Percentiles rank a stretch among this genome's conserved stretches.
phyloP scores from a whole-genome alignment of 2,797 vertebrate species.

The Psittacula echo region DNA sequence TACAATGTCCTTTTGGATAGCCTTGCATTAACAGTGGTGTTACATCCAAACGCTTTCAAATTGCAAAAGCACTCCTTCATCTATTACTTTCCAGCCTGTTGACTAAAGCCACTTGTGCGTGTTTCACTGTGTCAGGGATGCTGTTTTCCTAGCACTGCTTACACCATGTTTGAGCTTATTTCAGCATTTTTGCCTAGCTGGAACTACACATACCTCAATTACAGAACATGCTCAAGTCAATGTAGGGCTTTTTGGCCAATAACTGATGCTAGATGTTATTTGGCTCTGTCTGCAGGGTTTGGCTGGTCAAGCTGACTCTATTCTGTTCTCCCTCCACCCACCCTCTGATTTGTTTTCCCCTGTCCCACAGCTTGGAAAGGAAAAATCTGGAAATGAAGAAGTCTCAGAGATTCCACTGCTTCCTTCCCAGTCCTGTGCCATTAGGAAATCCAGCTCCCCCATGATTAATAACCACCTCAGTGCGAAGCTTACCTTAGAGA shows the following conservation, averaged over 20 bases:
- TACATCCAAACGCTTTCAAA: not conserved
- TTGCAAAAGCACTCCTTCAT: not conserved
- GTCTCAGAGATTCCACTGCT: constrained; percentile 15
- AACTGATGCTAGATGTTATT: not conserved
- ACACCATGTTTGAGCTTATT: not conserved
- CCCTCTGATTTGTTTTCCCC: constrained; percentile 12
- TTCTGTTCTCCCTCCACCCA: constrained; percentile 19
- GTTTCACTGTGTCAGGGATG: not conserved
- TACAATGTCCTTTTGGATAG: not conserved
- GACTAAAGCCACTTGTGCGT: not conserved
- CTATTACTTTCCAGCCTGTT: not conserved
- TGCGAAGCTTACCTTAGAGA: not conserved
- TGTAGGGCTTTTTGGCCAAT: not conserved
- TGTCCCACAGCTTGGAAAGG: not conserved
- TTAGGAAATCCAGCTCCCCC: not conserved
- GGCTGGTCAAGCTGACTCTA: constrained; percentile 37
- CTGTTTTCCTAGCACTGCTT: not conserved
- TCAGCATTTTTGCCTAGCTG: not conserved
- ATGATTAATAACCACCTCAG: not conserved
- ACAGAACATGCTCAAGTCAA: not conserved
- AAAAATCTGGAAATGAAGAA: constrained; percentile 14
- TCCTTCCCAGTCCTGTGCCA: not conserved
- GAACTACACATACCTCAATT: not conserved
- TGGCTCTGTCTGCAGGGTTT: not conserved
- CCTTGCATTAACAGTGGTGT: not conserved